A percentile compares a stretch with the other conserved stretches of the same genome.
Evolutionary conservation across 2,888 invertebrate species (phyloP).

Genomic region (Rhabditoides inermis): DNA sequence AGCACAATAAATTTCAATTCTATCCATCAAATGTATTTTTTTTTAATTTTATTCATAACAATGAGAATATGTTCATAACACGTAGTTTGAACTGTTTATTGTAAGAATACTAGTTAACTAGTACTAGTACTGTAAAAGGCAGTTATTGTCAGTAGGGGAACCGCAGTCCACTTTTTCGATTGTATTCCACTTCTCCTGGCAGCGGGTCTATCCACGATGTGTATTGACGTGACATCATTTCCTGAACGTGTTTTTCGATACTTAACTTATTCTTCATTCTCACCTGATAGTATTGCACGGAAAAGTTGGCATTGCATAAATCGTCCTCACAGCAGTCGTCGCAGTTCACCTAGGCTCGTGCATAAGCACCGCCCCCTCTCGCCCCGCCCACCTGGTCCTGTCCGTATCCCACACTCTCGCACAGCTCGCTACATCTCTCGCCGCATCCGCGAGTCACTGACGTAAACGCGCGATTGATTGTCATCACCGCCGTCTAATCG

Average conservation of each 20-base stretch:
- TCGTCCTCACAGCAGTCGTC: constrained; percentile 43
- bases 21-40: too few relatives aligned
- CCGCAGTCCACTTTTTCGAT: constrained; percentile 6
- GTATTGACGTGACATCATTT: constrained; percentile 30
- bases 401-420: constrained; percentile 47
- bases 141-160: too few relatives aligned
- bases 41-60: too few relatives aligned
- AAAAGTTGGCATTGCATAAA: constrained; percentile 40
- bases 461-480: constrained; percentile 44
- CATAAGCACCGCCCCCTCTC: not conserved
- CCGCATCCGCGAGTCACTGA: constrained; percentile 41
- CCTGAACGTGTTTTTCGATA: not conserved
- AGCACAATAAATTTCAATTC: too few relatives aligned
- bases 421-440: constrained; percentile 36
- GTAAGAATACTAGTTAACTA: too few relatives aligned
- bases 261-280: not conserved
- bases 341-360: constrained; percentile 41
- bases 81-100: too few relatives aligned
- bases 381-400: constrained; percentile 40
- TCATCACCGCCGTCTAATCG: constrained; percentile 43
- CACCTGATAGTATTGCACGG: constrained; percentile 37
- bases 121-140: too few relatives aligned
- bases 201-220: constrained; percentile 42
- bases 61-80: too few relatives aligned
- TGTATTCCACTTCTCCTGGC: constrained; percentile 33